These are phyloP conservation scores for Thymallus thymallus DNA, from an alignment of 2,113 vertebrate genomes.

Conservation along the genomic window DNA sequence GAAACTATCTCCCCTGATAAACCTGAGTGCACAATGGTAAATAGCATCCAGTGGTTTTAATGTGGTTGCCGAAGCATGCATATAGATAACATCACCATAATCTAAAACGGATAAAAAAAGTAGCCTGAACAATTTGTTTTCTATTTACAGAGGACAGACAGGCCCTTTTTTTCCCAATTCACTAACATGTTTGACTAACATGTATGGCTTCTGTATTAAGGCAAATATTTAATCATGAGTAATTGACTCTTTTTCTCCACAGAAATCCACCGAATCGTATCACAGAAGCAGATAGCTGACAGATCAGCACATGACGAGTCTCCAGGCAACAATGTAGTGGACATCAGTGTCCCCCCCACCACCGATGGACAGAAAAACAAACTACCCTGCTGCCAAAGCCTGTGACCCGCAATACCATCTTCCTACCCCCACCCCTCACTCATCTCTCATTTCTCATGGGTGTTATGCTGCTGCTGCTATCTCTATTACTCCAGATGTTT, in stretches of 20 bases:
- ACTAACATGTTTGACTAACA: too few species aligned
- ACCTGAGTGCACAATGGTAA: too few species aligned
- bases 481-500: slow-evolving; percentile 59
- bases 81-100: too few species aligned
- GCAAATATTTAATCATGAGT: too few species aligned
- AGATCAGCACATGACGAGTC: slow-evolving; percentile 89
- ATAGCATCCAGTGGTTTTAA: too few species aligned
- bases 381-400: slow-evolving; percentile 94
- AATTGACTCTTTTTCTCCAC: slow-evolving; percentile 39
- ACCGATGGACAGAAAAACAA: slow-evolving; percentile 91
- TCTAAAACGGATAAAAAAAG: too few species aligned
- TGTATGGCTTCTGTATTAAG: too few species aligned
- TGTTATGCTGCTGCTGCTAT: slow-evolving; percentile 68
- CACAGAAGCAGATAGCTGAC: slow-evolving; percentile 95
- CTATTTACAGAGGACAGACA: too few species aligned
- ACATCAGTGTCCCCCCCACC: slow-evolving; percentile 95
- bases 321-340: slow-evolving; percentile 95
- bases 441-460: slow-evolving; percentile 68
- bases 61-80: too few species aligned
- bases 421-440: slow-evolving; percentile 35
- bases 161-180: too few species aligned
- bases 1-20: too few species aligned
- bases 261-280: slow-evolving; percentile 98
- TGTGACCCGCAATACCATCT: slow-evolving; percentile 76
- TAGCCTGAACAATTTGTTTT: too few species aligned